Percentiles rank a stretch among this genome's conserved stretches.
Evolutionary conservation across 1,140 invertebrate species (phyloP).

Genomic region (Probaryconus sp.): DNA sequence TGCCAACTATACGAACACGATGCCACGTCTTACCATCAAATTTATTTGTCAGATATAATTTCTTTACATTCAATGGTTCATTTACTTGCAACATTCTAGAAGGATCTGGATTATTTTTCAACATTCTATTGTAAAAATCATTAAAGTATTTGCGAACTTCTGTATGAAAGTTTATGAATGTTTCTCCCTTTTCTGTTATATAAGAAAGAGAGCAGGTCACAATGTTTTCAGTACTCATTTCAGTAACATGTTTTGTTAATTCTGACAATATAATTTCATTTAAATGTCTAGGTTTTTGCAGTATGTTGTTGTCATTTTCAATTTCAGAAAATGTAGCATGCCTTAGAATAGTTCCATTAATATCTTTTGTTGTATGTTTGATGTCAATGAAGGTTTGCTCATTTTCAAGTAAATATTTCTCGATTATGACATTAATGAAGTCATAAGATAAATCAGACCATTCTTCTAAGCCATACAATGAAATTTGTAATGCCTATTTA

Average conservation of each 20-base stretch:
- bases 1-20: constrained; percentile 52
- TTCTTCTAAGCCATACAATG: constrained; percentile 81
- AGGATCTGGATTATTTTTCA: constrained; percentile 54
- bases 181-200: constrained; percentile 71
- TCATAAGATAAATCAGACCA: constrained; percentile 67
- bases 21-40: constrained; percentile 67
- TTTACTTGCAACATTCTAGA: constrained; percentile 53
- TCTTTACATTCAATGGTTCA: constrained; percentile 36
- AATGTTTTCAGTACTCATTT: too few species aligned
- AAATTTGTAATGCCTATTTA: constrained; percentile 80
- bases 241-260: constrained; percentile 65
- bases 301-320: not conserved
- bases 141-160: constrained; percentile 69
- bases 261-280: constrained; percentile 11
- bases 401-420: constrained; percentile 60
- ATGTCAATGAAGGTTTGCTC: constrained; percentile 16
- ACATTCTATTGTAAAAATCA: constrained; percentile 63
- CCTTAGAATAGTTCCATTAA: constrained; percentile 67
- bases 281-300: not conserved
- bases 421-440: constrained; percentile 30
- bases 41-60: constrained; percentile 73
- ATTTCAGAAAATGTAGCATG: too few species aligned
- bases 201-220: constrained; percentile 72
- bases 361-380: constrained; percentile 47
- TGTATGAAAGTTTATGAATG: constrained; percentile 77